Evolutionary conservation across 53 echinoderm and acorn worm species (phyloP).

Genomic region (Astropecten irregularis): DNA sequence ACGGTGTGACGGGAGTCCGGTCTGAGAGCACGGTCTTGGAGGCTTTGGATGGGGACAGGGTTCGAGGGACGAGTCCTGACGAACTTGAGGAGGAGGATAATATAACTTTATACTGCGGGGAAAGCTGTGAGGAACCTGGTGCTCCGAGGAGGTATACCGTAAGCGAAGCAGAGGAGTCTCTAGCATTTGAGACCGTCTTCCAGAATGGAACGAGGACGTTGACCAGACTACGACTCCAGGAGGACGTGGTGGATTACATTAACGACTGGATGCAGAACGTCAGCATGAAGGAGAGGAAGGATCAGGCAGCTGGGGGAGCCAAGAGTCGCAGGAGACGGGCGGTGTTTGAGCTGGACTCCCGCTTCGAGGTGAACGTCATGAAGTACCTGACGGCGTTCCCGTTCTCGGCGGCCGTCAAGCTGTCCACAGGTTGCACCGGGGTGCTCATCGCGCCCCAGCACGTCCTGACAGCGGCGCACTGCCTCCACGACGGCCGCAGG

Average conservation of each 20-base stretch:
- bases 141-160: constrained; percentile 7
- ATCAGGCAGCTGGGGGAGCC: constrained; percentile 29
- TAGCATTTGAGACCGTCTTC: constrained; percentile 47
- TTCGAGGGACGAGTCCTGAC: too few species aligned
- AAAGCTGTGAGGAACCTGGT: constrained; percentile 5
- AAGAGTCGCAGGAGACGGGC: constrained; percentile 61
- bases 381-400: constrained; percentile 64
- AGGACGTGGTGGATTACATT: constrained; percentile 68
- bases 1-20: neutral
- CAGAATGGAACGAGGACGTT: constrained; percentile 57
- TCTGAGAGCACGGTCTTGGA: constrained; percentile 22
- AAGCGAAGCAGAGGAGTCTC: constrained; percentile 16
- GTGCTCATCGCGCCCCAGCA: constrained; percentile 69
- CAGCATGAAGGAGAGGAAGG: constrained; percentile 28
- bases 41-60: too few species aligned
- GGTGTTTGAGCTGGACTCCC: constrained; percentile 64
- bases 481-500: constrained; percentile 78
- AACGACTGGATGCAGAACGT: constrained; percentile 47
- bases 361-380: constrained; percentile 71
- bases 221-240: constrained; percentile 50
- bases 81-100: too few species aligned
- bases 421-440: constrained; percentile 83
- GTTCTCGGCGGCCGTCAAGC: constrained; percentile 75
- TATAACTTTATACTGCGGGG: constrained; percentile 8
- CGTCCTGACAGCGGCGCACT: constrained; percentile 90